Conservation (phyloP, 2,113 vertebrate species). For the Chlorocebus sabaeus region DNA sequence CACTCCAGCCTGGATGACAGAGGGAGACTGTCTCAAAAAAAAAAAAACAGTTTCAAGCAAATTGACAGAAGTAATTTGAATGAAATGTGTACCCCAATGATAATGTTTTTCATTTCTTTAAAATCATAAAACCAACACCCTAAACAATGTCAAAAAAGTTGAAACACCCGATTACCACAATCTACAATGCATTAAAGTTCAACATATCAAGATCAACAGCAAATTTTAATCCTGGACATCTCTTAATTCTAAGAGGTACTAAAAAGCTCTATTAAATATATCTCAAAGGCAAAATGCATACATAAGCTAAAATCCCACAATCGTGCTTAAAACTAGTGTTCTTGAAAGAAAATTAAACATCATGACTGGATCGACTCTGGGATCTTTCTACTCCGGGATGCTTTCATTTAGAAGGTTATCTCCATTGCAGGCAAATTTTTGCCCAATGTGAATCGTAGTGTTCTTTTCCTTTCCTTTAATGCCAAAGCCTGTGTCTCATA, state of each 20-base stretch:
- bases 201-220: not conserved
- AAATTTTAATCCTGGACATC: not conserved
- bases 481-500: not conserved
- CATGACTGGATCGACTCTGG: not conserved
- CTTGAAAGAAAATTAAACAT: not conserved
- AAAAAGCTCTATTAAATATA: not conserved
- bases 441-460: not conserved
- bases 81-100: not conserved
- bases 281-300: not conserved
- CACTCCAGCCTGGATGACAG: too few species aligned
- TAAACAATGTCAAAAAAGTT: not conserved
- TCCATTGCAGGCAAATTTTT: not conserved
- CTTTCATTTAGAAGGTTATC: not conserved
- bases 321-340: not conserved
- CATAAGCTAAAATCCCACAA: not conserved
- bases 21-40: too few species aligned
- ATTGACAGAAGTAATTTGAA: not conserved
- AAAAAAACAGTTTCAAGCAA: not conserved
- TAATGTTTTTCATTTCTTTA: slow-evolving; percentile 2
- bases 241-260: not conserved
- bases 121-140: not conserved
- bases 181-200: not conserved
- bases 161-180: not conserved
- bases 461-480: not conserved
- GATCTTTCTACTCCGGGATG: not conserved